Percentiles rank a stretch among this genome's conserved stretches.
Evolutionary conservation across 2,797 vertebrate species (phyloP).

Genomic region (Cirrhinus mrigala): DNA sequence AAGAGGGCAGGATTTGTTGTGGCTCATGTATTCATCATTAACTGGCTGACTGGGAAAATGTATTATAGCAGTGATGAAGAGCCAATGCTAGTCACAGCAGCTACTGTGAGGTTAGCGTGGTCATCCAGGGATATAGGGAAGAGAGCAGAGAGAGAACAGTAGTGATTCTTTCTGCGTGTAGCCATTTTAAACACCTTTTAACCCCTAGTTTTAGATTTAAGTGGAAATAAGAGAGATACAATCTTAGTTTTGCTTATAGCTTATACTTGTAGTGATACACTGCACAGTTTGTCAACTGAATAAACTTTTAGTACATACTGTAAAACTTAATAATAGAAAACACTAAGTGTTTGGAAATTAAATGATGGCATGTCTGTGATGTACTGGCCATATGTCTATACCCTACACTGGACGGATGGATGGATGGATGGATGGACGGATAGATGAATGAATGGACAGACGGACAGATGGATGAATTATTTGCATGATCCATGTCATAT

Average conservation of each 20-base stretch:
- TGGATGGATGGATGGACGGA: background rate
- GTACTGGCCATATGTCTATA: background rate
- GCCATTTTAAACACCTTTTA: background rate
- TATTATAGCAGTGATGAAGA: constrained; percentile 81
- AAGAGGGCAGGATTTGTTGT: constrained; percentile 74
- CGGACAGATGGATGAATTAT: too few species aligned
- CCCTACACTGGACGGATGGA: too few species aligned
- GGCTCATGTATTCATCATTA: constrained; percentile 85
- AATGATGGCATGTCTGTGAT: background rate
- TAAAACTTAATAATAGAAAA: background rate
- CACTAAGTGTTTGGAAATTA: background rate
- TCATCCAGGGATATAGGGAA: constrained; percentile 22
- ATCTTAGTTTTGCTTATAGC: background rate
- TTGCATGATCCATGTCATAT: fast-evolving
- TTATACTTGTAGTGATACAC: background rate
- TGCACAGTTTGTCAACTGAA: background rate
- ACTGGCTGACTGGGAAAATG: constrained; percentile 75
- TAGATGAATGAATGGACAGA: too few species aligned
- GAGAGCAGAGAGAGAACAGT: background rate
- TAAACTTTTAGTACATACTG: background rate
- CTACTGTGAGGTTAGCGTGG: constrained; percentile 57
- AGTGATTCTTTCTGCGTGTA: constrained; percentile 46
- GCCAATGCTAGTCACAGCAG: constrained; percentile 80
- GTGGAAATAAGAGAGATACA: background rate
- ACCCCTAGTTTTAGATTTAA: background rate